Base-by-base conservation (phyloP, 2,113 vertebrate species). In the Lathamus discolor region DNA sequence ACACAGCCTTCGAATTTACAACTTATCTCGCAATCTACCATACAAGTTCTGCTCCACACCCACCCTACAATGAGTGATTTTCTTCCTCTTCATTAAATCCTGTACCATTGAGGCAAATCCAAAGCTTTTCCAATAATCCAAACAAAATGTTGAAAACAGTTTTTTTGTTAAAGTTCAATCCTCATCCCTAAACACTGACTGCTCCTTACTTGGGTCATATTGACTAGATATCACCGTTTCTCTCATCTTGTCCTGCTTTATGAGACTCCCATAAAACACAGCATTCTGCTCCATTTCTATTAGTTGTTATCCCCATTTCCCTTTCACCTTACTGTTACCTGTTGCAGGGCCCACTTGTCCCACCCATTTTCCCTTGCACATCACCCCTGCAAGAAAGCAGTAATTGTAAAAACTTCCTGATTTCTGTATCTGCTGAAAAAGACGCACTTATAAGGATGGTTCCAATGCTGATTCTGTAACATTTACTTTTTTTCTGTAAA, bases 361-460 rank as follows among this genome's bases (percentile, higher is more conserved):
- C 92, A 96, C 72, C 62, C 73, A 63, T 59, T 95, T 63, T 63
- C 29, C 72, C 85, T 74, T 80, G 46, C 94, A 88, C 41, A 95
- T 94, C 91, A 82, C 31, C 62, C 46, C 77, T 83, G 77, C 43
- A 76, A 89, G 73, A 67, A 52, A 51, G 84, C 41, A 87, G 13
- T 49, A 96, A 93, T 46, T 77, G 19, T 52, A 95, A 88, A 73
- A 62, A 63, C 33, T 43, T 83, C 66, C 64, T 67, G 24, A 80
- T 51, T 74, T 84, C 88, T 51, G 9, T n/a, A 78, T 70, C 54
- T 77, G 41, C 80, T 95, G 51, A 69, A 94, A 88, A 91, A 52
- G 11, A 17, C 82, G 35, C n/a, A 49, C 43, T 78, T 66, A 37
- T 4, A 77, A 91, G 28, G 46, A 82, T 41, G 23, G 48, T 54